A percentile compares a stretch with the other conserved stretches of the same genome.
Evolutionary conservation across 1,140 invertebrate species (phyloP).

Genomic region (Brachionus rubens): DNA sequence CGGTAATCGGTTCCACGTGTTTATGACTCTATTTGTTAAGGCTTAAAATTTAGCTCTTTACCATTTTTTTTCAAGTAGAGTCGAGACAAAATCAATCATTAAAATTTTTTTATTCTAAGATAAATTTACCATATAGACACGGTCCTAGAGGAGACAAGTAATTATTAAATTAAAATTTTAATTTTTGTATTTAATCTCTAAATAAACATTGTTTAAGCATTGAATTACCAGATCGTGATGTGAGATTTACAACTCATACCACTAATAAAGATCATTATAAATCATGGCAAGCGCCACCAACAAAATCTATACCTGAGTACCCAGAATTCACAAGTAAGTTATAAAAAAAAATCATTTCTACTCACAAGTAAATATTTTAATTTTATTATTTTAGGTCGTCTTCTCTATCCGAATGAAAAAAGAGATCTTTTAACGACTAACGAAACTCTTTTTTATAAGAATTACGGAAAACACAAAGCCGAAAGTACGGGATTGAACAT

Average conservation of each 20-base stretch:
- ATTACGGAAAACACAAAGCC: conserved; percentile 38
- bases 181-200: neutral
- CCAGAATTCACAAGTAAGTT: conserved; percentile 31
- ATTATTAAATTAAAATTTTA: neutral
- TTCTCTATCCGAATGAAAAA: conserved; percentile 23
- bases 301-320: conserved; percentile 6
- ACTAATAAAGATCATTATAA: conserved; percentile 41
- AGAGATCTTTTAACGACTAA: conserved; percentile 20
- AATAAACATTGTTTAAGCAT: neutral
- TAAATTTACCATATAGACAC: neutral
- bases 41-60: too few species aligned
- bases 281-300: neutral
- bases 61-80: too few species aligned
- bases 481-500: conserved; percentile 3
- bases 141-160: conserved; percentile 34
- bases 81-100: too few species aligned
- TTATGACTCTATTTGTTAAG: too few species aligned
- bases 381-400: conserved; percentile 1
- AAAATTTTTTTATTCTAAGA: neutral
- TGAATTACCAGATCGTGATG: conserved; percentile 27
- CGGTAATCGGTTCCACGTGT: too few species aligned
- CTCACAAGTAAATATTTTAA: too few species aligned
- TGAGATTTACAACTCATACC: conserved; percentile 19
- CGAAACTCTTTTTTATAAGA: conserved; percentile 16
- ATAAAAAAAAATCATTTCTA: neutral